Percentiles rank a stretch among this genome's conserved stretches.
Conservation (phyloP, 2,113 vertebrate species). For the Orthonyx spaldingii region DNA sequence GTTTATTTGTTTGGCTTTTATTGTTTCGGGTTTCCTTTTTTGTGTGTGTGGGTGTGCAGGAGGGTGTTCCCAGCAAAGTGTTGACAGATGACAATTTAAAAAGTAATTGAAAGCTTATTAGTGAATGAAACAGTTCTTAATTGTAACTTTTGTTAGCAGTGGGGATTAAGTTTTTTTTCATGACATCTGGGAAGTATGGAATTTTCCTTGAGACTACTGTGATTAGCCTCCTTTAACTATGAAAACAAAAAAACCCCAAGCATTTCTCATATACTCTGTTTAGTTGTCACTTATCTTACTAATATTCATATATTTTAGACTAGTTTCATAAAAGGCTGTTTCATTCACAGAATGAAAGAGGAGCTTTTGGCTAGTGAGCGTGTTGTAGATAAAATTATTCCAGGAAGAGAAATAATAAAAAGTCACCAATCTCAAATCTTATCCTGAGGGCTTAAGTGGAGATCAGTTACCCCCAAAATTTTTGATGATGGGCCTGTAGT, state of each 20-base stretch:
- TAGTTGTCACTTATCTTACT: background rate
- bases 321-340: background rate
- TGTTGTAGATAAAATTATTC: background rate
- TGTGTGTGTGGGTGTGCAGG: rapidly evolving
- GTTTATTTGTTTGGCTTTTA: background rate
- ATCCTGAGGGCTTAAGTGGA: background rate
- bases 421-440: background rate
- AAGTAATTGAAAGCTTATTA: background rate
- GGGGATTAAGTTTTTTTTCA: background rate
- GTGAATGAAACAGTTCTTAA: background rate
- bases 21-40: background rate
- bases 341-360: background rate
- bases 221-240: background rate
- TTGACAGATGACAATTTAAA: background rate
- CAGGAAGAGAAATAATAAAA: background rate
- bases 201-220: background rate
- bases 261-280: background rate
- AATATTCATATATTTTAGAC: background rate
- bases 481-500: background rate
- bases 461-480: background rate
- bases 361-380: background rate
- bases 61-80: background rate
- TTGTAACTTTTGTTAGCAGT: background rate
- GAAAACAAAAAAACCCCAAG: background rate
- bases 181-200: background rate